Conservation (phyloP, 2,113 vertebrate species). For the Tragulus kanchil region DNA sequence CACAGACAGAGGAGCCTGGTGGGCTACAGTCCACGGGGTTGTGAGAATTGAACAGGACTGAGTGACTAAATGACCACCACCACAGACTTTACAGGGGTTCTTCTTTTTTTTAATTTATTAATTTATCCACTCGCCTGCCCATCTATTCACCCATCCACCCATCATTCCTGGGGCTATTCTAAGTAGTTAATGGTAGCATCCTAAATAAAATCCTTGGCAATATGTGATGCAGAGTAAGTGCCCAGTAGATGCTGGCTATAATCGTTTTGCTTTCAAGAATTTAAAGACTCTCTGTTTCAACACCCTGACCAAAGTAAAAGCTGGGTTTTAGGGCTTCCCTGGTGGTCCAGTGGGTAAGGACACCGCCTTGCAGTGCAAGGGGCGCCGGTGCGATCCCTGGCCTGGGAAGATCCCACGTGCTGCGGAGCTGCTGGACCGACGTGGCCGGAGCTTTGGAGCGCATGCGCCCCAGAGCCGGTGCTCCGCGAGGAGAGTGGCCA, state of each 20-base stretch:
- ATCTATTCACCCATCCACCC: background rate
- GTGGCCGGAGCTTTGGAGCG: no score
- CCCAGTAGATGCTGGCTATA: background rate
- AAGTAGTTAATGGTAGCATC: background rate
- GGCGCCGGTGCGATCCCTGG: no score
- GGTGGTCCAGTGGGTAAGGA: no score
- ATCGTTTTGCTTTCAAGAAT: background rate
- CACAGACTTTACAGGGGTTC: background rate
- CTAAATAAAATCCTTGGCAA: conserved; percentile 1
- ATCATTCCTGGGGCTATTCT: background rate
- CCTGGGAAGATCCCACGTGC: no score
- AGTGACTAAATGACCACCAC: background rate
- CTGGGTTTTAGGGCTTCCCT: background rate
- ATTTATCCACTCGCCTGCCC: background rate
- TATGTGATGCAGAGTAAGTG: background rate
- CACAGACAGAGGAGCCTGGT: background rate
- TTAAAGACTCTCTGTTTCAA: conserved; percentile 23
- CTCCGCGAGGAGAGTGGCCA: no score
- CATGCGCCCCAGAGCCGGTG: no score
- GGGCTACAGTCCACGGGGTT: background rate
- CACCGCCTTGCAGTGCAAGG: no score
- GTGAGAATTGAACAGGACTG: background rate
- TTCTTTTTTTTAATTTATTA: background rate
- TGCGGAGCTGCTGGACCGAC: no score
- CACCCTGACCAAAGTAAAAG: background rate